Conservation (phyloP, 2,797 vertebrate species). For the Kryptopterus vitreolus region DNA sequence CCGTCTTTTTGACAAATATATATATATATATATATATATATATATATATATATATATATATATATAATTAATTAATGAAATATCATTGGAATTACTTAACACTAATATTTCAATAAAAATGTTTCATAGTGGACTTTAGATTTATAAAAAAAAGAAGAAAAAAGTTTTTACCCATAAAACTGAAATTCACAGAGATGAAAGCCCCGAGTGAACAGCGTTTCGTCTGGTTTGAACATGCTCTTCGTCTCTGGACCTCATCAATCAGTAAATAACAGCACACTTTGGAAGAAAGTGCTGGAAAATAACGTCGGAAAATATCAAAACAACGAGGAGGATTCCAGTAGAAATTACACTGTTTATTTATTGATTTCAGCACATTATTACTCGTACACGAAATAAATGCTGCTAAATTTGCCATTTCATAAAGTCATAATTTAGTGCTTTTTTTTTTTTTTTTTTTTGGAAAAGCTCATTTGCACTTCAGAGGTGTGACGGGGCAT, state of each 20-base stretch:
- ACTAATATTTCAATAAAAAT: neutral
- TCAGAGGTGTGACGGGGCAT: conserved; percentile 70
- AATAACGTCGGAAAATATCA: neutral
- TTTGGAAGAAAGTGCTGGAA: neutral
- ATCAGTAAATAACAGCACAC: neutral
- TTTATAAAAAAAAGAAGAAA: neutral
- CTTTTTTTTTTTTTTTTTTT: conserved; percentile 14
- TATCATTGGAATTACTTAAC: neutral
- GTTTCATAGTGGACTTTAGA: neutral
- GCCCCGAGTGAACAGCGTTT: neutral
- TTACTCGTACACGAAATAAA: conserved; percentile 68
- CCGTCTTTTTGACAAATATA: too few relatives aligned
- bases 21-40: too few relatives aligned
- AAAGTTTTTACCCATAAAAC: conserved; percentile 13
- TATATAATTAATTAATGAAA: neutral
- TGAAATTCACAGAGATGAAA: conserved; percentile 41
- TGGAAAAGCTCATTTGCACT: conserved; percentile 75
- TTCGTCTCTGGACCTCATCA: neutral
- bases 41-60: too few relatives aligned
- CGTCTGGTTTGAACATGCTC: neutral
- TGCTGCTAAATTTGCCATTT: conserved; percentile 54
- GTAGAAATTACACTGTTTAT: conserved; percentile 29
- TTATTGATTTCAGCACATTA: conserved; percentile 28
- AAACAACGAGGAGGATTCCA: neutral
- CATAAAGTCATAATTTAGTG: conserved; percentile 59